Evolutionary conservation across 2,113 vertebrate genomes (phyloP).

Genomic region (Etia nguti): DNA sequence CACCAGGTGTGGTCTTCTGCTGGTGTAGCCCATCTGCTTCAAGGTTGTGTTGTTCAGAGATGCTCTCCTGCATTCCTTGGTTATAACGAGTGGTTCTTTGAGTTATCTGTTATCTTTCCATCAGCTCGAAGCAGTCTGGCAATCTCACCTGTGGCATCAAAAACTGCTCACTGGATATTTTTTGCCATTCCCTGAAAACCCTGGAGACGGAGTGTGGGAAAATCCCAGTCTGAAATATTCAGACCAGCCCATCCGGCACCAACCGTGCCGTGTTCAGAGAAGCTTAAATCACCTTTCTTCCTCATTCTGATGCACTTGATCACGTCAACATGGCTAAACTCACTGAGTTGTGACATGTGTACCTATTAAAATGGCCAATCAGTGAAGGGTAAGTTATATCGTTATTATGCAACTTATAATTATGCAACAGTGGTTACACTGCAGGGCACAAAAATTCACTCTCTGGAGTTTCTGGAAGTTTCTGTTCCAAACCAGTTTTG

Average conservation of each 20-base stretch:
- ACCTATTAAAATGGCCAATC: neutral
- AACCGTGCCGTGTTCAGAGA: neutral
- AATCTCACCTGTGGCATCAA: neutral
- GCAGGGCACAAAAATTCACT: neutral
- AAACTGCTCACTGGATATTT: neutral
- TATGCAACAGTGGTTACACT: neutral
- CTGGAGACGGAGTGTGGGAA: neutral
- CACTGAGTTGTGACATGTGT: rapidly evolving
- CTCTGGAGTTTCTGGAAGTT: neutral
- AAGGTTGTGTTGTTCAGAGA: neutral
- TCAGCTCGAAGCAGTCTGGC: neutral
- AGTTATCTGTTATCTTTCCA: neutral
- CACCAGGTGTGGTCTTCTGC: neutral
- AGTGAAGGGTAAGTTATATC: neutral
- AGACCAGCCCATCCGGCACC: neutral
- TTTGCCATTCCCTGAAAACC: neutral
- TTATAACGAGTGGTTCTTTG: neutral
- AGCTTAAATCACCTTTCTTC: neutral
- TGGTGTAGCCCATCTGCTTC: neutral
- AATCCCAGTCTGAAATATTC: neutral
- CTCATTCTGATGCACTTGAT: neutral
- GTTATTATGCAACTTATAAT: neutral
- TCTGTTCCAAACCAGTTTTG: neutral
- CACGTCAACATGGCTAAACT: neutral
- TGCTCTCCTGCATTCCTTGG: neutral